A percentile compares a stretch with the other conserved stretches of the same genome.
Evolutionary conservation across 2,113 vertebrate genomes (phyloP).

Genomic region (Piprites chloris): DNA sequence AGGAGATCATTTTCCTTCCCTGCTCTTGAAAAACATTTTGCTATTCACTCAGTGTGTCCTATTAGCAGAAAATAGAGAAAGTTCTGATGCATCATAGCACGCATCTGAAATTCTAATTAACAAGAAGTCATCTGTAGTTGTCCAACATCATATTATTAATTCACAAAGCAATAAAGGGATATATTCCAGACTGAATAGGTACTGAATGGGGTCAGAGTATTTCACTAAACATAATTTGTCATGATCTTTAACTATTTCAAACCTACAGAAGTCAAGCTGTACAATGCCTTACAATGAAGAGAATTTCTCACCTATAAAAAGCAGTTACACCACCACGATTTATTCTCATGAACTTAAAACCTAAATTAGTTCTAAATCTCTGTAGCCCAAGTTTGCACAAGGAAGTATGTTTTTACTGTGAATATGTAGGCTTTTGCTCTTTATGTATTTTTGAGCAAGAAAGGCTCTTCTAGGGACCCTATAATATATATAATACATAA

Average conservation of each 20-base stretch:
- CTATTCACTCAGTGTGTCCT: background rate
- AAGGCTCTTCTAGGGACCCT: background rate
- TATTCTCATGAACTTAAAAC: background rate
- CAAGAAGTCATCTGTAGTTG: conserved; percentile 58
- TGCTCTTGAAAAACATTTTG: conserved; percentile 19
- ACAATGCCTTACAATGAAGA: background rate
- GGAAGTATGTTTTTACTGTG: background rate
- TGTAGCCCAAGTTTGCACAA: background rate
- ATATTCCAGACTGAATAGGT: conserved; percentile 44
- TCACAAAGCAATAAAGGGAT: conserved; percentile 48
- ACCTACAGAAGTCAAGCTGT: background rate
- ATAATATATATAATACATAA: background rate
- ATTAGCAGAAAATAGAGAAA: conserved; percentile 39
- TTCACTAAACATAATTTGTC: background rate
- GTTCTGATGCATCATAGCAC: conserved; percentile 34
- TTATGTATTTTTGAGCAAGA: background rate
- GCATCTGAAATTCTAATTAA: conserved; percentile 58
- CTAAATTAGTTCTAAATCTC: background rate
- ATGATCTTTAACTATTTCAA: conserved; percentile 29
- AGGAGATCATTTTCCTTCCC: background rate
- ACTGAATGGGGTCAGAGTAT: conserved; percentile 30
- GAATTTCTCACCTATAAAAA: background rate
- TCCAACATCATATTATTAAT: conserved; percentile 51
- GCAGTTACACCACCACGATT: background rate
- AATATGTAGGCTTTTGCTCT: background rate